phyloP scores from a whole-genome alignment of 2,797 vertebrate genomes.

The Pachyuromys duprasi region DNA sequence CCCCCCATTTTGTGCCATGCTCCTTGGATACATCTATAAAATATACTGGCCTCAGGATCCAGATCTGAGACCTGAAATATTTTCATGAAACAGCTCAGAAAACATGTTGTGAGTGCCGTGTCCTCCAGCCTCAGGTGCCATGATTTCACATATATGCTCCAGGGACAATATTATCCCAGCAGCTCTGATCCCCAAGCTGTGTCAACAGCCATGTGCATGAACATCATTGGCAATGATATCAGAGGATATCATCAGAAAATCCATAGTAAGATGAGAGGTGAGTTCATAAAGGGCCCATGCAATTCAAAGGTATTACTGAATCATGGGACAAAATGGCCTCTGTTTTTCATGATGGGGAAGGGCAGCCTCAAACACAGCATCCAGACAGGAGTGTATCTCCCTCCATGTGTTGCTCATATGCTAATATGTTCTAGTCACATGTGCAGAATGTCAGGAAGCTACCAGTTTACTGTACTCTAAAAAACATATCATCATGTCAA shows the following conservation, averaged over 20 bases:
- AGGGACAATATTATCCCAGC: neutral
- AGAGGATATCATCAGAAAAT: neutral
- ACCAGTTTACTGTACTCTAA: neutral
- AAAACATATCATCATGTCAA: neutral
- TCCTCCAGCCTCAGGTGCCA: neutral
- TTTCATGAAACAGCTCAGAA: neutral
- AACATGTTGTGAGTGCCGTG: neutral
- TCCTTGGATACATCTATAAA: neutral
- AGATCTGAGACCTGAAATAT: neutral
- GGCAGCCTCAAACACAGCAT: neutral
- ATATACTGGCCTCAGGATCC: neutral
- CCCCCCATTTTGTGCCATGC: neutral
- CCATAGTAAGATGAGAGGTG: neutral
- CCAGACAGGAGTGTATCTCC: neutral
- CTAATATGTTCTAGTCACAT: neutral
- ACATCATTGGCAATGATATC: neutral
- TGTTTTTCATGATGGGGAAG: neutral
- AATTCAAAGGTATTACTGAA: neutral
- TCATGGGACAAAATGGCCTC: neutral
- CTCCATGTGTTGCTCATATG: neutral
- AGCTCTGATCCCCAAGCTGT: neutral
- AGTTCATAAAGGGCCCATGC: neutral
- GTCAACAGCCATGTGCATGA: neutral
- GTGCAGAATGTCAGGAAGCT: neutral
- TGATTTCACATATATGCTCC: neutral